phyloP scores from a whole-genome alignment of 2,888 invertebrate genomes.

The Drosophila macrothrix region DNA sequence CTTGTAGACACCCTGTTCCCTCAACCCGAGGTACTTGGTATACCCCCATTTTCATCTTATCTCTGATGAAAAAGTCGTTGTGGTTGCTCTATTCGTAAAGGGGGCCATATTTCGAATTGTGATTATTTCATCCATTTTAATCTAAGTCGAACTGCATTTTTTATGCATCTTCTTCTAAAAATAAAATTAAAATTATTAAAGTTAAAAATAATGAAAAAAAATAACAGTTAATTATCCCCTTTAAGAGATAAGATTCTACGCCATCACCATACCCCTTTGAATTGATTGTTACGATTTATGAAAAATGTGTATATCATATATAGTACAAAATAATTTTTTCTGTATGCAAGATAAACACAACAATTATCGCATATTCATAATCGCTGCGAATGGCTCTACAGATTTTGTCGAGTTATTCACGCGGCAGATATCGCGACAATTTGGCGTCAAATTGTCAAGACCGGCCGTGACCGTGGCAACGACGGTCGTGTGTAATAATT shows the following conservation, averaged over 20 bases:
- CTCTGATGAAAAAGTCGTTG: background rate
- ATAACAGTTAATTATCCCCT: too few relatives aligned
- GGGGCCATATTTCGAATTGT: background rate
- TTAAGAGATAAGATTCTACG: background rate
- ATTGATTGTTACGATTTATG: background rate
- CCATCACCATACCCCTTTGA: background rate
- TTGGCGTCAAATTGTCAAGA: conserved; percentile 5
- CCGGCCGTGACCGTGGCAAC: conserved; percentile 22
- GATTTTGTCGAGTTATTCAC: background rate
- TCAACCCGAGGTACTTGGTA: background rate
- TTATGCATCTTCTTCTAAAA: too few relatives aligned
- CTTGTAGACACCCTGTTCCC: background rate
- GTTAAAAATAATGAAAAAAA: too few relatives aligned
- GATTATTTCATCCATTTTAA: background rate
- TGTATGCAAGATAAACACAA: conserved; percentile 3
- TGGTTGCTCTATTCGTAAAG: background rate
- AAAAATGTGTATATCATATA: background rate
- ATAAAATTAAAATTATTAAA: too few relatives aligned
- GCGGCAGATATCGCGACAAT: conserved; percentile 1
- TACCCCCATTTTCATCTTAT: background rate
- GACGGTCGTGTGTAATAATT: conserved; percentile 19
- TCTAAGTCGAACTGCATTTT: background rate
- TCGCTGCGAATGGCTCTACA: conserved; percentile 6
- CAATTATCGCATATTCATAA: conserved; percentile 31
- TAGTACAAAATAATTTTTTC: background rate